Evolutionary conservation across 2,888 invertebrate species (phyloP), one percentile per base, ranked within the genome.

Genomic region (Strigamia maritima): DNA sequence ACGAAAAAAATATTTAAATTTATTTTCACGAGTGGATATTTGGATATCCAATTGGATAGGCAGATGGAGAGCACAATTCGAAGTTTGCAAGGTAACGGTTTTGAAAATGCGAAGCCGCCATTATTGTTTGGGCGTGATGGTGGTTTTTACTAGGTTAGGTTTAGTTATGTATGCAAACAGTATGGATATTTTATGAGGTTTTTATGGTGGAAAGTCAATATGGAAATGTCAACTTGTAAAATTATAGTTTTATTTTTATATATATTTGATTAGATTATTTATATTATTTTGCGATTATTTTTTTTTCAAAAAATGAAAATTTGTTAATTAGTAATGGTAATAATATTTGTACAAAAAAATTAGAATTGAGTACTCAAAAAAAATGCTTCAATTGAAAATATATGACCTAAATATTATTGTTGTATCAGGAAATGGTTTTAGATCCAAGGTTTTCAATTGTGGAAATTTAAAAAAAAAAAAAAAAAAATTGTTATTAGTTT

Each of bases 61-160:
- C 22, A 8, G 75, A 77, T 77, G 77, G 77, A 77, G 49, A 4
- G 24, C 16, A n/a, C 24, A 4, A 77, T 77, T 44, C n/a, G 77
- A 44, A 49, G 49, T 49, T 77, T 77, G 26, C 77, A 77, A 77
- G 76, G 76, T 75, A 40, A 38, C 19, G 14, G 70, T 70, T 26
- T 70, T 70, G 70, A 28, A 54, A 2, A 2, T 54, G 19, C 2
- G 22, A 54, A 19, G 22, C 19, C 54, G 54, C 54, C 54, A 54
- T 54, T 54, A n/a, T 54, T 22, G 54, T 54, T 54, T 54, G 54
- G 54, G 54, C 54, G 54, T 54, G 54, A 54, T 19, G 4, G 54
- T 54, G 44, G 14, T 44, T 44, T 1, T 12, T 12, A 16, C 16
- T 44, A 4, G 6, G 44, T 54, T 54, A 54, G 19, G 54, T 19